A percentile compares a stretch with the other conserved stretches of the same genome.
Conservation (phyloP, 1,140 invertebrate species). For the Monomorium pharaonis region DNA sequence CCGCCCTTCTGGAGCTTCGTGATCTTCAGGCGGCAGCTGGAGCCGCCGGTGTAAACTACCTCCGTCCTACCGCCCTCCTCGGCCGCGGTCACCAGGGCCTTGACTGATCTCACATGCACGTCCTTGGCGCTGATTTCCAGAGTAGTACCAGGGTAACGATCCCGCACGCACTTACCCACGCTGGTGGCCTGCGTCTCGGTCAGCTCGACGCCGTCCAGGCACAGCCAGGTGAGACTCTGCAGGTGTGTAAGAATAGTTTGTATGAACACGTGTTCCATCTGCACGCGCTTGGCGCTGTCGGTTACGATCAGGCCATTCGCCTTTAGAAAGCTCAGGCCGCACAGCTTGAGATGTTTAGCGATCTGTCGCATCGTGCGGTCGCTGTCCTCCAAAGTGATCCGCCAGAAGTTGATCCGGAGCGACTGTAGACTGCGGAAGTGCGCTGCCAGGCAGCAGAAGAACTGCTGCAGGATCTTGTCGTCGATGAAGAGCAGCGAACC, state of each 20-base stretch:
- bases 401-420: slow-evolving; percentile 83
- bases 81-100: slow-evolving; percentile 80
- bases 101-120: slow-evolving; percentile 80
- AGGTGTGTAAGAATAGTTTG: slow-evolving; percentile 82
- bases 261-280: slow-evolving; percentile 83
- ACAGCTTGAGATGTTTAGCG: slow-evolving; percentile 81
- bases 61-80: slow-evolving; percentile 83
- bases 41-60: slow-evolving; percentile 82
- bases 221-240: slow-evolving; percentile 82
- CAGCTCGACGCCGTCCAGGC: slow-evolving; percentile 82
- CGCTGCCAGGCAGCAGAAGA: slow-evolving; percentile 81
- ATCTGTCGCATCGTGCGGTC: slow-evolving; percentile 82
- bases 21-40: slow-evolving; percentile 78
- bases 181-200: slow-evolving; percentile 79
- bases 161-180: slow-evolving; percentile 83
- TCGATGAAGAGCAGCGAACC: slow-evolving; percentile 82
- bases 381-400: slow-evolving; percentile 82
- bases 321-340: slow-evolving; percentile 81
- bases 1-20: slow-evolving; percentile 76
- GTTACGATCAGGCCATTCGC: slow-evolving; percentile 80
- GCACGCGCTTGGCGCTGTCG: slow-evolving; percentile 78
- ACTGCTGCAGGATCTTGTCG: slow-evolving; percentile 83
- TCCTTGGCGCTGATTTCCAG: slow-evolving; percentile 84
- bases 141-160: slow-evolving; percentile 80
- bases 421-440: slow-evolving; percentile 82